A percentile compares a stretch with the other conserved stretches of the same genome.
phyloP scores from a whole-genome alignment of 2,888 invertebrate species.

The Syritta pipiens region DNA sequence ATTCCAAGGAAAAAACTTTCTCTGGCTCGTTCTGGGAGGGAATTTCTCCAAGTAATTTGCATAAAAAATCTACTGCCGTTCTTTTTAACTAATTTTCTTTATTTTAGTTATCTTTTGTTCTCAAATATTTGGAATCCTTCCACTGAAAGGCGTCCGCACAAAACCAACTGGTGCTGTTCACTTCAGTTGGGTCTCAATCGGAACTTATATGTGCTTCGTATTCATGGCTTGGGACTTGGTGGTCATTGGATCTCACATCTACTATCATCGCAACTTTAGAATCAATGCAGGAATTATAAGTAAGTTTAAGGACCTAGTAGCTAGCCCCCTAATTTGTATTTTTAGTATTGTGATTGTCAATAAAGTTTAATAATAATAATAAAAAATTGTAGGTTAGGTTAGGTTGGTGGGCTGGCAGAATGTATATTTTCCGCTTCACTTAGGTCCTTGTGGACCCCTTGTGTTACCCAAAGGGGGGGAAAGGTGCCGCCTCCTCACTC shows the following conservation, averaged over 20 bases:
- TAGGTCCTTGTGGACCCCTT: no score
- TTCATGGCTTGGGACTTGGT: slow-evolving; percentile 44
- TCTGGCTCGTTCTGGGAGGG: slow-evolving; percentile 41
- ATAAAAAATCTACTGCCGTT: background rate
- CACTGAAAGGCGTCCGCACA: slow-evolving; percentile 19
- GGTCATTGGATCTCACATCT: background rate
- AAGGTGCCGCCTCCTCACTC: no score
- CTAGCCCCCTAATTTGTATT: no score
- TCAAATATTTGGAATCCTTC: slow-evolving; percentile 51
- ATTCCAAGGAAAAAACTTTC: background rate
- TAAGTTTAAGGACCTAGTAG: background rate
- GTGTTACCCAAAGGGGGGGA: no score
- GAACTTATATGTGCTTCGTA: slow-evolving; percentile 3
- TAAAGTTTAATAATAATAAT: no score
- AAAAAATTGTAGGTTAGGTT: no score
- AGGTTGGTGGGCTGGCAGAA: no score
- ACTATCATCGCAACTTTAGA: background rate
- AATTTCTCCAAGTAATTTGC: slow-evolving; percentile 36
- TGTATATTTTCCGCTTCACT: no score
- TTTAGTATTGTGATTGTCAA: no score
- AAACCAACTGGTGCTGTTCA: background rate
- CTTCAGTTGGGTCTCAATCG: slow-evolving; percentile 43
- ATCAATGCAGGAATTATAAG: slow-evolving; percentile 32
- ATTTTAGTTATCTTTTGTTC: slow-evolving; percentile 28
- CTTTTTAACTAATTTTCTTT: background rate